phyloP scores from a whole-genome alignment of 1,140 invertebrate genomes.

The Himalopsyche phryganea region DNA sequence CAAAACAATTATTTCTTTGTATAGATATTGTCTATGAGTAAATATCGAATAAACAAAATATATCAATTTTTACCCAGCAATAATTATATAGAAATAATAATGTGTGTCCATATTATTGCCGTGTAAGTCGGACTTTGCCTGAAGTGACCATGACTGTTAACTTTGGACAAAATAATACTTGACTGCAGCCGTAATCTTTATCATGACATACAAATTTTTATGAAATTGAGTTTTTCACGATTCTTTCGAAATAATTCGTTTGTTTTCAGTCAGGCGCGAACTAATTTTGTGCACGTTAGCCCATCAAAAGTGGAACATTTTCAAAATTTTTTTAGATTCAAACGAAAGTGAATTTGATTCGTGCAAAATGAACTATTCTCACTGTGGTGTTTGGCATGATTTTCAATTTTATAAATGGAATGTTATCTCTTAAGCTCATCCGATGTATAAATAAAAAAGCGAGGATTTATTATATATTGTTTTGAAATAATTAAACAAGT shows the following conservation, averaged over 20 bases:
- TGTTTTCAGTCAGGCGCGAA: constrained; percentile 6
- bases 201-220: constrained; percentile 14
- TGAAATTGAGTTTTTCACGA: not conserved
- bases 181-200: constrained; percentile 8
- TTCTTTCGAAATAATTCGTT: constrained; percentile 1
- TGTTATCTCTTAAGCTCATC: not conserved
- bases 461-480: no score
- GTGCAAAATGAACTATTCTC: not conserved
- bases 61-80: no score
- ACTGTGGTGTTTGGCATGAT: not conserved
- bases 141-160: constrained; percentile 3
- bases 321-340: not conserved
- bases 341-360: not conserved
- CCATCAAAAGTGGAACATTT: constrained; percentile 7
- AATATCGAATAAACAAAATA: no score
- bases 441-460: no score
- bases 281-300: constrained; percentile 18
- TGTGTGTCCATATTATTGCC: no score
- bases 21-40: no score
- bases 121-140: not conserved
- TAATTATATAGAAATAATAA: no score
- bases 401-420: not conserved
- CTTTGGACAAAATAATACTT: not conserved
- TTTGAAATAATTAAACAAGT: no score
- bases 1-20: no score